Conservation (phyloP, 2,113 vertebrate genomes). For the Chroicocephalus ridibundus region DNA sequence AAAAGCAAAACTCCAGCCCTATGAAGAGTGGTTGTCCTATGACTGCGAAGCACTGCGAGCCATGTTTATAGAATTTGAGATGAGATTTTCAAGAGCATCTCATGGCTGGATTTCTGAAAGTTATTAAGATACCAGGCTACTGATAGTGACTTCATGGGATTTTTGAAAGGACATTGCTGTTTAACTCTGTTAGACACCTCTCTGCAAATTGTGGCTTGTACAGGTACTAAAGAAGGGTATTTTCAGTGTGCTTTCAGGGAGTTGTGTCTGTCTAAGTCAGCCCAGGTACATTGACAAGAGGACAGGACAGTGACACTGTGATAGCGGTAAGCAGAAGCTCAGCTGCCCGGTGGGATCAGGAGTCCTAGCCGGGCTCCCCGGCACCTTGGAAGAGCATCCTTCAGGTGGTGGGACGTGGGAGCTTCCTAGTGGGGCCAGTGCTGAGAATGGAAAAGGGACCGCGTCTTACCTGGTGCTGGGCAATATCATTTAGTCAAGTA, state of each 20-base stretch:
- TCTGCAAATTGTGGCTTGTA: background rate
- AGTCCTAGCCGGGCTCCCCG: background rate
- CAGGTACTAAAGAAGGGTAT: background rate
- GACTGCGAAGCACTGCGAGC: background rate
- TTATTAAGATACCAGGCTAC: background rate
- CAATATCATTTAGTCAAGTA: background rate
- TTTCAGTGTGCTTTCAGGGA: background rate
- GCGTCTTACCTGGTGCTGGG: rapidly evolving
- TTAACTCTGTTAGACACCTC: background rate
- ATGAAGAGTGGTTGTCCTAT: background rate
- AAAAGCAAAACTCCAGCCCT: background rate
- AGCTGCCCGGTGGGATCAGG: background rate
- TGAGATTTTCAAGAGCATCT: background rate
- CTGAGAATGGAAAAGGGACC: background rate
- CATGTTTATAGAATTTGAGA: background rate
- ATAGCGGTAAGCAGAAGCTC: background rate
- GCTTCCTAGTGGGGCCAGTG: background rate
- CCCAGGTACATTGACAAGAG: background rate
- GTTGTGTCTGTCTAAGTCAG: background rate
- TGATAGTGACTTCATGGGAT: background rate
- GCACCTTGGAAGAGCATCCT: background rate
- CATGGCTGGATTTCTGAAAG: background rate
- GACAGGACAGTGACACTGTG: background rate
- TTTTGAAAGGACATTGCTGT: background rate
- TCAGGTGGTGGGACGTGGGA: background rate